Conservation (phyloP, 2,888 invertebrate genomes). For the Silvanus unidentatus region DNA sequence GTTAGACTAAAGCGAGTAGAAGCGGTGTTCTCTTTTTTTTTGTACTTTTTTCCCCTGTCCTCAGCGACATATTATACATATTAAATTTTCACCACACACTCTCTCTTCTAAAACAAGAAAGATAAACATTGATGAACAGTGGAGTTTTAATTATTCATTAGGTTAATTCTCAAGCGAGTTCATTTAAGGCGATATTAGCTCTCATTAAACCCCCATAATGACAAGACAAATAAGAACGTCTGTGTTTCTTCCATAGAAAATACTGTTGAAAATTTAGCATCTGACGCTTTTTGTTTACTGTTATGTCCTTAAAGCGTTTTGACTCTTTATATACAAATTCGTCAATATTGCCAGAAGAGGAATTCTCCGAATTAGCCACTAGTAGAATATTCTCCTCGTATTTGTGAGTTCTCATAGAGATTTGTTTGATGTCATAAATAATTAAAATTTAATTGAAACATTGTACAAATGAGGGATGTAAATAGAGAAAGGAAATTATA, state of each 20-base stretch:
- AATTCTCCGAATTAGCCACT: too few relatives aligned
- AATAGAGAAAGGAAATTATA: too few relatives aligned
- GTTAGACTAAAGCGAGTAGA: background rate
- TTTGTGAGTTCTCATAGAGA: too few relatives aligned
- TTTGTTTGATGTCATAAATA: too few relatives aligned
- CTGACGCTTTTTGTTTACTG: too few relatives aligned
- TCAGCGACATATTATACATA: too few relatives aligned
- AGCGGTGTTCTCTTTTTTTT: background rate
- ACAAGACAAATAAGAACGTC: slow-evolving; percentile 25
- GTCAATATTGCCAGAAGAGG: too few relatives aligned
- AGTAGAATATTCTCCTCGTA: too few relatives aligned
- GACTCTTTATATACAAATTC: too few relatives aligned
- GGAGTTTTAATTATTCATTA: slow-evolving; percentile 29
- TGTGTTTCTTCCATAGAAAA: slow-evolving; percentile 11
- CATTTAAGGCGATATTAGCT: slow-evolving; percentile 24
- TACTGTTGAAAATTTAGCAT: slow-evolving; percentile 13
- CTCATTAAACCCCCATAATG: slow-evolving; percentile 29
- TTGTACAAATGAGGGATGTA: too few relatives aligned
- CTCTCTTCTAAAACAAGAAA: slow-evolving; percentile 9
- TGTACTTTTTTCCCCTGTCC: background rate
- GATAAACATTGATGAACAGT: slow-evolving; percentile 25
- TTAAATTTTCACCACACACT: background rate
- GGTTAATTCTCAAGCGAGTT: slow-evolving; percentile 22
- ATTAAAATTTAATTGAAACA: too few relatives aligned
- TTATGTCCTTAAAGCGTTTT: too few relatives aligned